Percentiles rank a stretch among this genome's conserved stretches.
Evolutionary conservation across 2,797 vertebrate species (phyloP).

Genomic region (Leuciscus waleckii): DNA sequence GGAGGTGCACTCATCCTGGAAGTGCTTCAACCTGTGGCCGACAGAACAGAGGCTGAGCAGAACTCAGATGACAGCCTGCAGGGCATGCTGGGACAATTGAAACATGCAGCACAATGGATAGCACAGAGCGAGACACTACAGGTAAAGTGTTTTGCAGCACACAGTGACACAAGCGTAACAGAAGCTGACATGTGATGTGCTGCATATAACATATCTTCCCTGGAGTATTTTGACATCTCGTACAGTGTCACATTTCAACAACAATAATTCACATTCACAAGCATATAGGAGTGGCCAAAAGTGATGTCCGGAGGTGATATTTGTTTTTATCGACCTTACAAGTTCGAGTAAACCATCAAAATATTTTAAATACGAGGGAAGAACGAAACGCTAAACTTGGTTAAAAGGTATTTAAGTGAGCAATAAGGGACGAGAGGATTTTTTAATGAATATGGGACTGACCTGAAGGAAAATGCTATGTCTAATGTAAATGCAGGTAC

Average conservation of each 20-base stretch:
- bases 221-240: not conserved
- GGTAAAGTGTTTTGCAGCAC: conserved; percentile 66
- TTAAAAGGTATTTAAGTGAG: no score
- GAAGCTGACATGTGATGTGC: not conserved
- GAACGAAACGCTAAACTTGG: no score
- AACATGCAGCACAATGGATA: conserved; percentile 70
- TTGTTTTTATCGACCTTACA: no score
- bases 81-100: conserved; percentile 69
- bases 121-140: conserved; percentile 63
- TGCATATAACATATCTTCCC: not conserved
- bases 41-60: conserved; percentile 7
- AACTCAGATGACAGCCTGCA: conserved; percentile 65
- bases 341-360: no score
- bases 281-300: not conserved
- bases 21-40: conserved; percentile 49
- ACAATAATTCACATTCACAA: not conserved
- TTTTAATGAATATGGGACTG: no score
- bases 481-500: no score
- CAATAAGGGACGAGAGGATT: no score
- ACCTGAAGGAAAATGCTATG: no score
- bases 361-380: not conserved
- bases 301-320: not conserved
- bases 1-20: conserved; percentile 56
- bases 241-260: not conserved
- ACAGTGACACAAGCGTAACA: conserved; percentile 11